Evolutionary conservation across 2,888 invertebrate genomes (phyloP).

Genomic region (Amblyteles armatorius): DNA sequence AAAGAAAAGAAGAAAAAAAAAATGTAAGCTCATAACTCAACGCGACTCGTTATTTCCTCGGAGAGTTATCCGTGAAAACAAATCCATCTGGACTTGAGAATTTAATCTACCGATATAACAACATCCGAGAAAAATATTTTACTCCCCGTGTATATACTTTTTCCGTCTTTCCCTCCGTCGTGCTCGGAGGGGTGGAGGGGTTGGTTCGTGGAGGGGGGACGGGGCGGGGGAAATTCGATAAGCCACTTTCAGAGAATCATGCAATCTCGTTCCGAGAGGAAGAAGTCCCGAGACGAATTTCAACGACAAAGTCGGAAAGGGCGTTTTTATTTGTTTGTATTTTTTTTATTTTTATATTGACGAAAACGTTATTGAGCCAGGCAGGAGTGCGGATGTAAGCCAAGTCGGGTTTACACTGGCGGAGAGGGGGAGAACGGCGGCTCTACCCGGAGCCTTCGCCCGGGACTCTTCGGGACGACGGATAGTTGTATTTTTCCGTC

Average conservation of each 20-base stretch:
- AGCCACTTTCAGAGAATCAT: slow-evolving; percentile 46
- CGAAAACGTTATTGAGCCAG: slow-evolving; percentile 55
- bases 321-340: slow-evolving; percentile 39
- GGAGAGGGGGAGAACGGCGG: background rate
- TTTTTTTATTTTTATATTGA: too few species aligned
- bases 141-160: background rate
- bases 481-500: slow-evolving; percentile 28
- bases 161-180: slow-evolving; percentile 27
- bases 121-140: background rate
- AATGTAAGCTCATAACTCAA: background rate
- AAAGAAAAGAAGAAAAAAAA: background rate
- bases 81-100: background rate
- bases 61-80: background rate
- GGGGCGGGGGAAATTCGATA: slow-evolving; percentile 42
- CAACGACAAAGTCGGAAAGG: slow-evolving; percentile 20
- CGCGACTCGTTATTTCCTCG: background rate
- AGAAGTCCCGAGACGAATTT: slow-evolving; percentile 16
- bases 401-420: background rate
- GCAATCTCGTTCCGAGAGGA: slow-evolving; percentile 27
- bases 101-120: background rate
- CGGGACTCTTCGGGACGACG: background rate
- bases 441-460: background rate
- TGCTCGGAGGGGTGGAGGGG: background rate
- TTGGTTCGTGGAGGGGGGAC: background rate
- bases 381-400: slow-evolving; percentile 7